These are phyloP conservation scores for Caenorhabditis sp. DNA, from an alignment of 2,888 invertebrate genomes.

Conservation along the genomic window DNA sequence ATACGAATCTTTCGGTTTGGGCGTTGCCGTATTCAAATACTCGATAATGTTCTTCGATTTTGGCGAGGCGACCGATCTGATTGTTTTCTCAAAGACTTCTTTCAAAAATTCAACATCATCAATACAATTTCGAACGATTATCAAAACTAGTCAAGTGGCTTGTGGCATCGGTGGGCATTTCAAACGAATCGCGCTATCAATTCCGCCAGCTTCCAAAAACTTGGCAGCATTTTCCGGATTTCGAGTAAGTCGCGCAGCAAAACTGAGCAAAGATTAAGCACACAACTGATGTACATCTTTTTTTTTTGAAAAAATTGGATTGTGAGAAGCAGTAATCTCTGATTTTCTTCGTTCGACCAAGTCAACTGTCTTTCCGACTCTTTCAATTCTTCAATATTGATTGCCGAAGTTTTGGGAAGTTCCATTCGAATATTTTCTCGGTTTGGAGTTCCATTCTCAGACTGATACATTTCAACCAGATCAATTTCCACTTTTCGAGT, in stretches of 20 bases:
- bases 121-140: slow-evolving; percentile 61
- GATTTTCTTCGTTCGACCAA: slow-evolving; percentile 18
- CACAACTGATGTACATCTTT: slow-evolving; percentile 34
- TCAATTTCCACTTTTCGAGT: slow-evolving; percentile 24
- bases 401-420: slow-evolving; percentile 9
- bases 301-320: slow-evolving; percentile 13
- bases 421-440: slow-evolving; percentile 19
- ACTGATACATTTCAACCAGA: slow-evolving; percentile 32
- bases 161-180: slow-evolving; percentile 33
- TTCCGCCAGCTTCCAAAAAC: slow-evolving; percentile 49
- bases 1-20: slow-evolving; percentile 39
- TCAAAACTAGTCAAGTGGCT: slow-evolving; percentile 40
- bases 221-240: slow-evolving; percentile 36
- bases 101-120: slow-evolving; percentile 46
- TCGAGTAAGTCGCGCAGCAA: slow-evolving; percentile 52
- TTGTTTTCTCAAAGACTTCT: slow-evolving; percentile 36
- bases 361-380: slow-evolving; percentile 13
- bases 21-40: neutral
- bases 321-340: slow-evolving; percentile 12
- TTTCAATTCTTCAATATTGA: slow-evolving; percentile 15
- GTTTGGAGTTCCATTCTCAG: neutral
- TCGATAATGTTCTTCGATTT: neutral
- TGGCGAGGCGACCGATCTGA: slow-evolving; percentile 20
- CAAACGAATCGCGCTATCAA: slow-evolving; percentile 36
- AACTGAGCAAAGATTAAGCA: slow-evolving; percentile 53